These are phyloP conservation scores for Barbus barbus DNA, from an alignment of 2,113 vertebrate genomes.

Conservation along the genomic window DNA sequence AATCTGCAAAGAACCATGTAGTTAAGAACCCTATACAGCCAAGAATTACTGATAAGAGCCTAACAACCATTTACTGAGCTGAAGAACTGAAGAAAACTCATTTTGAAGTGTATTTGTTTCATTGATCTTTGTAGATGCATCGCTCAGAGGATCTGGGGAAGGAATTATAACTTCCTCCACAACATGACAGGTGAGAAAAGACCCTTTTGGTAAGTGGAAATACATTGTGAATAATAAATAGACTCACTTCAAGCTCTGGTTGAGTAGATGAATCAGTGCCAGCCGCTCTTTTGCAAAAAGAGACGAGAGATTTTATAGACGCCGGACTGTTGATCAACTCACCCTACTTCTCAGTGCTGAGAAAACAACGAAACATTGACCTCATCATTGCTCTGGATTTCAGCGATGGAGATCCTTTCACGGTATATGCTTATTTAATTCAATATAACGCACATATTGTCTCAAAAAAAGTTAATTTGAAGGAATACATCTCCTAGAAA, in stretches of 20 bases:
- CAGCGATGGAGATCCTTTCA: conserved; percentile 60
- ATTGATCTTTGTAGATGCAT: background rate
- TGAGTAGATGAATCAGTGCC: background rate
- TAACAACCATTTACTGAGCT: background rate
- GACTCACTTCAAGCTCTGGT: background rate
- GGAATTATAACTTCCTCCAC: conserved; percentile 21
- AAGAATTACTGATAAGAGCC: background rate
- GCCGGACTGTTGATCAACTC: conserved; percentile 68
- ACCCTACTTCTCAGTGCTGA: conserved; percentile 63
- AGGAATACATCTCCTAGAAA: no score
- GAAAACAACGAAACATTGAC: conserved; percentile 28
- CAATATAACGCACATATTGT: no score
- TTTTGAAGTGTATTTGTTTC: background rate
- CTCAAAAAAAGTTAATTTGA: no score
- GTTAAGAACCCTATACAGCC: background rate
- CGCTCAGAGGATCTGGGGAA: background rate
- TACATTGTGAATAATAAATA: background rate
- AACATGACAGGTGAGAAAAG: conserved; percentile 3
- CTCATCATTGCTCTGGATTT: conserved; percentile 2
- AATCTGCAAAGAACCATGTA: background rate
- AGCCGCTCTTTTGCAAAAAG: background rate
- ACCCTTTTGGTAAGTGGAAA: background rate
- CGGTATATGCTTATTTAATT: conserved; percentile 59
- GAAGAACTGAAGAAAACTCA: background rate
- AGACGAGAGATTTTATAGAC: conserved; percentile 55